A percentile compares a stretch with the other conserved stretches of the same genome.
These are phyloP conservation scores for Microcebus lehilahytsara DNA, from an alignment of 2,113 vertebrate genomes.

Conservation along the genomic window DNA sequence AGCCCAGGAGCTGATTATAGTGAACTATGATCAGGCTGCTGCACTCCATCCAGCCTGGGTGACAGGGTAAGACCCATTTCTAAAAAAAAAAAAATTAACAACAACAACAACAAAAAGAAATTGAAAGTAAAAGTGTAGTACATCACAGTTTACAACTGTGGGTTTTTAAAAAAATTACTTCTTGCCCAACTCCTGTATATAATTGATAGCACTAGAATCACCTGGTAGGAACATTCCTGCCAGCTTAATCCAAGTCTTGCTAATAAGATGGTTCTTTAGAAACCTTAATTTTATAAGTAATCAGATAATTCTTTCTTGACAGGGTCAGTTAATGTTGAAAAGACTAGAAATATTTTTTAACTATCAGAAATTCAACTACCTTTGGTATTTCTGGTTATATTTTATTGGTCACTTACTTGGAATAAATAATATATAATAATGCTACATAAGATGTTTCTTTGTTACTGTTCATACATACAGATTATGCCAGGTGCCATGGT, in stretches of 20 bases:
- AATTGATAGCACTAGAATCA: conserved; percentile 1
- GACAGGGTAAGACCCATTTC: too few relatives aligned
- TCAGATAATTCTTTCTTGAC: neutral
- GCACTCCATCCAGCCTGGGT: too few relatives aligned
- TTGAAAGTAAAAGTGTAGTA: neutral
- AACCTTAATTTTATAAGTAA: neutral
- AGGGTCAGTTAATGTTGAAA: neutral
- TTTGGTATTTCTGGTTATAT: conserved; percentile 24
- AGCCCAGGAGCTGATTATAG: too few relatives aligned
- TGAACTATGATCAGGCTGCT: too few relatives aligned
- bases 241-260: neutral
- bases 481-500: neutral
- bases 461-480: neutral
- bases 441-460: neutral
- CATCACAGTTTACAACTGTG: neutral
- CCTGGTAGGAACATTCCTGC: neutral
- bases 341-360: neutral
- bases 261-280: conserved; percentile 45
- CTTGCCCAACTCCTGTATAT: neutral
- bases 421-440: neutral
- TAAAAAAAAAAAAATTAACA: neutral
- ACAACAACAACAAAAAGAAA: neutral
- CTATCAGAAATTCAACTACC: conserved; percentile 18
- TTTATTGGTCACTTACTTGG: conserved; percentile 18
- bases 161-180: neutral